Base-by-base conservation (phyloP, 2,113 vertebrate species). In the Regulus satrapa region DNA sequence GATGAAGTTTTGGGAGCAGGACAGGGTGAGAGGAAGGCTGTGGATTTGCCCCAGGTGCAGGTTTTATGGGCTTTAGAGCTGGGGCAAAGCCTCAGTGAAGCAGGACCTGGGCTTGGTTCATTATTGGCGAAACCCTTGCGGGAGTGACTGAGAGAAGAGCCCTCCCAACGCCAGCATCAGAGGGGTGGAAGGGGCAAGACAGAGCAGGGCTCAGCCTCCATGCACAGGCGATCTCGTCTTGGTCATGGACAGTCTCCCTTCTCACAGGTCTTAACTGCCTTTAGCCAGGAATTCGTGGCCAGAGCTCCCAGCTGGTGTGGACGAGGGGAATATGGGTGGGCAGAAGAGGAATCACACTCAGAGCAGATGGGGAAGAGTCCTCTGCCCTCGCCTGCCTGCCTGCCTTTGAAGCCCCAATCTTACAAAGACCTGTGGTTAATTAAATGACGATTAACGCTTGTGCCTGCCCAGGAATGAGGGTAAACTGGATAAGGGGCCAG, bases 401-500 rank as follows among this genome's bases (percentile, higher is more conserved):
- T 24, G 21, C 18, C 59, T 81, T 20, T 36, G 34, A 31, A 34
- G 29, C 15, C 14, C 26, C 26, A 36, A 5, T 34, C 24, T 20
- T 64, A 20, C 41, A 51, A 49, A 64, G 48, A 36, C 7, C 21
- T 68, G 34, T 17, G 26, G 14, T 40, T 18, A 55, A 14, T 45
- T 20, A 55, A 46, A 18, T 36, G 18, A 45, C 45, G 54, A 18
- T 13, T 32, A 68, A 63, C 21, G 29, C 23, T 55, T 38, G 16
- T 66, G 36, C 17, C 18, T 43, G 36, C 14, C 32, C 52, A 28
- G 66, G 38, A 82, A 29, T 7, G 8, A 48, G 9, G 26, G 9
- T 3, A 8, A 79, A n/a, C 43, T 89, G 56, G 36, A 20, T 1
- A 1, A 16, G 31, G 0, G 1, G 31, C 43, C 5, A 15, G 9